These are phyloP conservation scores for Daubentonia madagascariensis DNA, from an alignment of 2,113 vertebrate genomes.

Conservation along the genomic window DNA sequence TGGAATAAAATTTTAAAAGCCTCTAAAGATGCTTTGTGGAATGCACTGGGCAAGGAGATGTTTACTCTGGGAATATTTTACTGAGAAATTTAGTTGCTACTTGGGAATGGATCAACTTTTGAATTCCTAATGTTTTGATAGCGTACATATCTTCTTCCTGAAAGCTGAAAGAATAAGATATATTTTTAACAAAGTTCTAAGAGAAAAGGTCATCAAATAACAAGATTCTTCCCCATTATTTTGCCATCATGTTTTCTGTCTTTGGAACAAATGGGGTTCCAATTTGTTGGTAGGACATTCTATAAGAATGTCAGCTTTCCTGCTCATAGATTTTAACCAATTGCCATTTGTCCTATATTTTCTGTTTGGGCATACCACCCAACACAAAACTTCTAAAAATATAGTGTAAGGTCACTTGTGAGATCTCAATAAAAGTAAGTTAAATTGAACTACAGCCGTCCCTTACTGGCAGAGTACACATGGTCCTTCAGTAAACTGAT, in stretches of 20 bases:
- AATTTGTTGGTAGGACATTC: background rate
- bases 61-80: constrained; percentile 36
- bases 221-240: background rate
- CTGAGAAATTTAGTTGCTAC: constrained; percentile 46
- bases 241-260: background rate
- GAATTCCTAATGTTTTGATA: constrained; percentile 24
- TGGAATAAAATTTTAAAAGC: constrained; percentile 45
- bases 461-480: background rate
- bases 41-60: constrained; percentile 28
- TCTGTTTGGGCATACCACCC: background rate
- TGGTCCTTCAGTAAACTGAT: constrained; percentile 39
- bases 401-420: background rate
- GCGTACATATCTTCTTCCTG: background rate
- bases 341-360: background rate
- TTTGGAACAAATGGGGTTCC: background rate
- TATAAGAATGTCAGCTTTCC: background rate
- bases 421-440: background rate
- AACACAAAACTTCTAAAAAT: constrained; percentile 20
- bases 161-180: background rate
- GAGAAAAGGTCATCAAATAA: background rate
- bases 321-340: background rate
- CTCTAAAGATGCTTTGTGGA: constrained; percentile 56
- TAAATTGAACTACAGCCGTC: background rate
- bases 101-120: constrained; percentile 29
- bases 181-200: background rate